Percentiles rank a stretch among this genome's conserved stretches.
These are phyloP conservation scores for Phaenicophaeus curvirostris DNA, from an alignment of 2,797 vertebrate species.

Conservation along the genomic window DNA sequence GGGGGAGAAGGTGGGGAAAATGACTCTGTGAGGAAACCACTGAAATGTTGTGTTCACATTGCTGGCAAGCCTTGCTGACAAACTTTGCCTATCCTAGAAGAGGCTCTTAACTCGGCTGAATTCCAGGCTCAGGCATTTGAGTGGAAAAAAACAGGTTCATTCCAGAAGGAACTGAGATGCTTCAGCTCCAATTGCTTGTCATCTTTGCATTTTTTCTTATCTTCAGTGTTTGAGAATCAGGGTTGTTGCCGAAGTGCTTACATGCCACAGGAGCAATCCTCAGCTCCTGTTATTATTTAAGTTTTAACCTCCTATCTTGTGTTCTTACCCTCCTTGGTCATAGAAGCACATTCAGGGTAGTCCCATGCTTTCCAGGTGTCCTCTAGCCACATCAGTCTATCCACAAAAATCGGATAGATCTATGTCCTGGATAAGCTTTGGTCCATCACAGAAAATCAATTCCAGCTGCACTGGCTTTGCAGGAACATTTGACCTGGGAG, in stretches of 20 bases:
- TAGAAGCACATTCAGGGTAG: not conserved
- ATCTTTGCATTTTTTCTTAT: not conserved
- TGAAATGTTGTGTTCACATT: accelerated
- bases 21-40: not conserved
- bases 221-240: not conserved
- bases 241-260: not conserved
- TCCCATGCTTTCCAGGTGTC: not conserved
- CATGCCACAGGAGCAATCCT: not conserved
- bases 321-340: not conserved
- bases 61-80: not conserved
- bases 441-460: not conserved
- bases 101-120: not conserved
- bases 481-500: not conserved
- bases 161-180: not conserved
- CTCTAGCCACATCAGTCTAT: not conserved
- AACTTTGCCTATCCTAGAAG: not conserved
- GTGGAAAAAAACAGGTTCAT: not conserved
- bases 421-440: not conserved
- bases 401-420: not conserved
- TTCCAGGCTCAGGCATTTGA: not conserved
- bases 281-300: not conserved
- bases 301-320: not conserved
- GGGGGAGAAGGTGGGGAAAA: not conserved
- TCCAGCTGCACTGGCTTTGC: not conserved
- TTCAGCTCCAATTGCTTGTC: not conserved